phyloP scores from a whole-genome alignment of 2,888 invertebrate species.

The Drosophila quinaria region DNA sequence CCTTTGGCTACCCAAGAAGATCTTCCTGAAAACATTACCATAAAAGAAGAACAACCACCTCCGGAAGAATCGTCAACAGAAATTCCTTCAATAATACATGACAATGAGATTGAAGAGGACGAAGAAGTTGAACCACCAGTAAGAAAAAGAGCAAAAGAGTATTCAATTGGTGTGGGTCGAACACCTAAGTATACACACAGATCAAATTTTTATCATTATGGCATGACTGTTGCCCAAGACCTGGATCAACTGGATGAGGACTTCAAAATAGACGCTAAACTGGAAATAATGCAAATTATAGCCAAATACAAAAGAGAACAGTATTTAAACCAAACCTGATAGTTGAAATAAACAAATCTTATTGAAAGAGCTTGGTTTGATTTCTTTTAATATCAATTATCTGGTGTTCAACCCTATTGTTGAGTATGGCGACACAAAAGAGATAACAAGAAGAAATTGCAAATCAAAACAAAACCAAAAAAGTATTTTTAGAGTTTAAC shows the following conservation, averaged over 20 bases:
- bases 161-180: constrained; percentile 10
- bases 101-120: constrained; percentile 15
- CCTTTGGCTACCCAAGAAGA: constrained; percentile 51
- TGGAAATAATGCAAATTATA: constrained; percentile 60
- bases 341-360: constrained; percentile 25
- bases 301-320: constrained; percentile 55
- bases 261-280: constrained; percentile 56
- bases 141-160: constrained; percentile 28
- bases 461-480: constrained; percentile 52
- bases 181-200: constrained; percentile 8
- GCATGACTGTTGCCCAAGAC: constrained; percentile 58
- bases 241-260: constrained; percentile 58
- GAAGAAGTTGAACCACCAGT: constrained; percentile 9
- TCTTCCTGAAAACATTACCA: constrained; percentile 25
- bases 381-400: not conserved
- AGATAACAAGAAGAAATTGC: constrained; percentile 16
- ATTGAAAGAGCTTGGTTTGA: not conserved
- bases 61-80: constrained; percentile 32
- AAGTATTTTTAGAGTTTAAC: not conserved
- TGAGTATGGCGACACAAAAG: constrained; percentile 44
- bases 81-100: constrained; percentile 12
- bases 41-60: constrained; percentile 33
- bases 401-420: constrained; percentile 21
- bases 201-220: constrained; percentile 54
- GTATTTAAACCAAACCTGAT: constrained; percentile 41